Evolutionary conservation across 1,140 invertebrate genomes (phyloP).

Genomic region (Plectrocnemia conspersa): DNA sequence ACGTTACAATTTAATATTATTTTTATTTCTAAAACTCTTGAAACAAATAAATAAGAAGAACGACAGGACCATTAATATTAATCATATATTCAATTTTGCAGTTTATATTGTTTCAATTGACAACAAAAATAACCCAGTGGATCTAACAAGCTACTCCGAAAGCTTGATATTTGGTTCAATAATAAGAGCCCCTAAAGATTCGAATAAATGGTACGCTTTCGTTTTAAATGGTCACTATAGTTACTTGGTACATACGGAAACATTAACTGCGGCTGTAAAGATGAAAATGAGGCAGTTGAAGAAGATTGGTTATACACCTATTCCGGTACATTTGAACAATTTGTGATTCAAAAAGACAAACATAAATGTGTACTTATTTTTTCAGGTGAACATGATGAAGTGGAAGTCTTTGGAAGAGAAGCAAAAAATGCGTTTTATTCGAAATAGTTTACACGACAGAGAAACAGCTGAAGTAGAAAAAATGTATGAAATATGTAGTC

Average conservation of each 20-base stretch:
- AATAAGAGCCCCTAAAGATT: slow-evolving; percentile 2
- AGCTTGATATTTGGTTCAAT: slow-evolving; percentile 7
- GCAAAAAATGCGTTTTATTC: slow-evolving; percentile 5
- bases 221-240: slow-evolving; percentile 44
- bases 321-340: slow-evolving; percentile 49
- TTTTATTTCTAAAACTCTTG: too few relatives aligned
- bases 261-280: slow-evolving; percentile 42
- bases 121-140: slow-evolving; percentile 37
- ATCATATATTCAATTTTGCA: slow-evolving; percentile 28
- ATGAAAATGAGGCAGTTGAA: slow-evolving; percentile 54
- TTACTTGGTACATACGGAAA: slow-evolving; percentile 40
- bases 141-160: slow-evolving; percentile 36
- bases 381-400: neutral
- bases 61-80: too few relatives aligned
- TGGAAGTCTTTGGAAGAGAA: slow-evolving; percentile 8
- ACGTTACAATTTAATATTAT: too few relatives aligned
- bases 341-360: slow-evolving; percentile 11
- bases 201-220: slow-evolving; percentile 41
- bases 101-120: slow-evolving; percentile 49
- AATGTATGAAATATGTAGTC: too few relatives aligned
- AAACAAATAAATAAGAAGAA: neutral
- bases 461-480: too few relatives aligned
- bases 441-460: too few relatives aligned
- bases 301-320: slow-evolving; percentile 54
- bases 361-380: slow-evolving; percentile 1